phyloP scores from a whole-genome alignment of 2,888 invertebrate genomes.

The Esperia sulphurella region DNA sequence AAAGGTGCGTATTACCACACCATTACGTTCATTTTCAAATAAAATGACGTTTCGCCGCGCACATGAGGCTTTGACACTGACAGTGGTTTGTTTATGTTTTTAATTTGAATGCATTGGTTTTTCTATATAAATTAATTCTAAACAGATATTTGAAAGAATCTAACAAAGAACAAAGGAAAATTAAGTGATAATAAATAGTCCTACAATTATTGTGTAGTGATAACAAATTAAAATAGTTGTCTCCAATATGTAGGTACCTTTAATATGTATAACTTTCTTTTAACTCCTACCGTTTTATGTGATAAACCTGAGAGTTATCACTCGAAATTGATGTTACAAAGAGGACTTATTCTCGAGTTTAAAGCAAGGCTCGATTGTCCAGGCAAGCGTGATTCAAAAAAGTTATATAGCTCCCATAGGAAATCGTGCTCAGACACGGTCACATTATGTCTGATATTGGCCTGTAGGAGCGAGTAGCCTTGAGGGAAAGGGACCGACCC shows the following conservation, averaged over 20 bases:
- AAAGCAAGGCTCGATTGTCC: slow-evolving; percentile 39
- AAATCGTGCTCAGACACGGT: slow-evolving; percentile 14
- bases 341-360: slow-evolving; percentile 15
- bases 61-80: slow-evolving; percentile 49
- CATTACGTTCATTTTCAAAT: slow-evolving; percentile 7
- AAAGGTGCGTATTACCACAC: not conserved
- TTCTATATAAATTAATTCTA: not conserved
- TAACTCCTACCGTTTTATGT: too few species aligned
- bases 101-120: slow-evolving; percentile 7
- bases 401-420: slow-evolving; percentile 14
- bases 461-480: slow-evolving; percentile 41
- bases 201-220: too few species aligned
- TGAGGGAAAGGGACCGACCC: slow-evolving; percentile 67
- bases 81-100: slow-evolving; percentile 53
- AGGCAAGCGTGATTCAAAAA: slow-evolving; percentile 40
- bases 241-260: too few species aligned
- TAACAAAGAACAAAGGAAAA: too few species aligned
- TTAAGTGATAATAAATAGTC: too few species aligned
- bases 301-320: not conserved
- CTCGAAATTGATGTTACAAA: not conserved
- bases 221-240: too few species aligned
- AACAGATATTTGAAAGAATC: too few species aligned
- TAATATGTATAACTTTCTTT: too few species aligned
- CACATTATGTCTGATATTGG: slow-evolving; percentile 31
- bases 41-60: slow-evolving; percentile 15